Base-by-base conservation (phyloP, 2,888 invertebrate genomes). In the Drosophila neonasuta region DNA sequence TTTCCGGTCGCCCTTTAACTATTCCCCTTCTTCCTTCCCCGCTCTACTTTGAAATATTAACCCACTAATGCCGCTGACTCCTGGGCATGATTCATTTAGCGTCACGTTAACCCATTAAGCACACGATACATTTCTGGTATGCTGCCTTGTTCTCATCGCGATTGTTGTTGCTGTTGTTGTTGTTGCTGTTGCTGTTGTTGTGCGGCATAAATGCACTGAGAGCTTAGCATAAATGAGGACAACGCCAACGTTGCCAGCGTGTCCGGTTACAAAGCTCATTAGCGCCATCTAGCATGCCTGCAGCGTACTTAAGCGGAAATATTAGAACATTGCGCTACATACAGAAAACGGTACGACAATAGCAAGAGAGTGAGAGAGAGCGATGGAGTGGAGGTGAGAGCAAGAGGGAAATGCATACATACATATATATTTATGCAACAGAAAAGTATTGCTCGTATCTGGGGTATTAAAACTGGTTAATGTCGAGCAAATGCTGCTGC, bases 91-190 rank as follows among this genome's bases (percentile, higher is more conserved):
- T 82, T 82, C 81, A 86, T 84, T 84, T 81, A 84, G 85, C 87
- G 76, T 84, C 85, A 86, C 85, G 81, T 84, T 82, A 84, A 86
- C 81, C 81, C 81, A 82, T 86, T 82, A 84, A 86, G 81, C 80
- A 68, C 54, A 70, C 60, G 85, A 76, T 84, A 71, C 81, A 73
- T 68, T 68, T 73, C 68, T 63, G 65, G 60, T 66, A 24, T 41
- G 15, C 8, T 34, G 15, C 41, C 29, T 42, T 30, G 15, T n/a
- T 7, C 34, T 24, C 8, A 1, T 6, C 6, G 9, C 32, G n/a
- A 5, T 52, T 24, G 36, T 13, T 11, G 30, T 56, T 24, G 36
- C 11, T 11, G 30, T 56, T 10, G 0, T 11, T 42, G 36, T 55
- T 39, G 41, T n/a, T 45, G 3, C 15, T 13, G 15, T 29, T 20